Evolutionary conservation across 1,140 invertebrate genomes (phyloP).

Genomic region (Pseudomyrmex pallidus): DNA sequence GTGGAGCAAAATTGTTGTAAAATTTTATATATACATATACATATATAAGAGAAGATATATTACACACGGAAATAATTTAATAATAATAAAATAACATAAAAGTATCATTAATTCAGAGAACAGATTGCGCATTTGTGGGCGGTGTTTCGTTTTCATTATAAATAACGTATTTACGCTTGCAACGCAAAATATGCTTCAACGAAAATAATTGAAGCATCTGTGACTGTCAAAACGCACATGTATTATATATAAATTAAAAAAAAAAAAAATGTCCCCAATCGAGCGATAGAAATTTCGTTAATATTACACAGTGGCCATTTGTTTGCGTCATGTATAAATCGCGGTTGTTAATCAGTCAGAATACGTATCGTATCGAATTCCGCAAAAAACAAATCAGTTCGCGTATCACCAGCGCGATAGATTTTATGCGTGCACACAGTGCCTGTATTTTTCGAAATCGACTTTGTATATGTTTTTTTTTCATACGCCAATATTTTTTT

Average conservation of each 20-base stretch:
- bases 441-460: neutral
- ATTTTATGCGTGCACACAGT: neutral
- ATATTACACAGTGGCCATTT: neutral
- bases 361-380: conserved; percentile 2
- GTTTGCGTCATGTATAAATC: conserved; percentile 8
- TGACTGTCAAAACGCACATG: conserved; percentile 5
- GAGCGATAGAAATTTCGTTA: conserved; percentile 32
- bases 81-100: conserved; percentile 11
- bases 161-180: neutral
- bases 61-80: neutral
- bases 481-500: neutral
- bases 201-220: conserved; percentile 32
- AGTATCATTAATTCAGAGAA: neutral
- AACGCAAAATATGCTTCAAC: conserved; percentile 16
- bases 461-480: neutral
- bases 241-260: too few species aligned
- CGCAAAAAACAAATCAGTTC: neutral
- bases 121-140: neutral
- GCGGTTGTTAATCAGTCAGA: conserved; percentile 31
- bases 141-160: neutral
- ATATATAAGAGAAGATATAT: too few species aligned
- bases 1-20: too few species aligned
- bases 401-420: neutral
- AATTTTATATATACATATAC: too few species aligned
- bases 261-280: conserved; percentile 8